Evolutionary conservation across 35 echinoderm and acorn worm species (phyloP), one percentile per base, ranked within the genome.

Genomic region (Anneissia japonica): DNA sequence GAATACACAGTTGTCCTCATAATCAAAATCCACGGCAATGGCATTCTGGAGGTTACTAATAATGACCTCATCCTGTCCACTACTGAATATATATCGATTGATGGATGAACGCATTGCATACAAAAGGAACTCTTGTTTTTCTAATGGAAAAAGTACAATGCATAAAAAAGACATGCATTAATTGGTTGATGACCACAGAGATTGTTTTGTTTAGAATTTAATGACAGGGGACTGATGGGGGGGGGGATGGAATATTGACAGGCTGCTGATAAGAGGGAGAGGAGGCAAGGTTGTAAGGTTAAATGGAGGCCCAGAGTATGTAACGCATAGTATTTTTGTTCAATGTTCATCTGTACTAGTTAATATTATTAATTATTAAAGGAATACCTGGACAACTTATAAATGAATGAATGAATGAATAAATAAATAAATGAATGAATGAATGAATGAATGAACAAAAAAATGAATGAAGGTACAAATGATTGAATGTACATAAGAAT

Each of bases 91-190:
- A 84, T 91, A 97, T 13, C 95, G 91, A 39, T 93, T 85, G 35
- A 97, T 91, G 36, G 93, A 88, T 7, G 95, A 93, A 16, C 91
- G 79, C 46, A 76, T 79, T 0, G 95, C 89, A 74, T 91, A 97
- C 31, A 97, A 56, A 16, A 97, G 9, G 36, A 97, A 97, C 86
- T 97, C 95, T 38, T 88, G 84, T 30, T 91, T 91, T 76, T 88
- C 95, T 97, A 38, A 0, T 39, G 28, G 11, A 13, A 37, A 36
- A 77, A 74, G 10, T 46, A 84, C 4, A 19, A 36, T 14, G 4
- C 26, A 90, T 32, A 35, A 32, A 14, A 77, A 16, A 29, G 39
- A 45, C 77, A 86, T 38, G 10, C 14, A 43, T 43, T 43, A n/a
- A n/a, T n/a, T n/a, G n/a, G n/a, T n/a, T n/a, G n/a, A n/a, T n/a